Base-by-base conservation (phyloP, 2,888 invertebrate species). In the Papilio demoleus region DNA sequence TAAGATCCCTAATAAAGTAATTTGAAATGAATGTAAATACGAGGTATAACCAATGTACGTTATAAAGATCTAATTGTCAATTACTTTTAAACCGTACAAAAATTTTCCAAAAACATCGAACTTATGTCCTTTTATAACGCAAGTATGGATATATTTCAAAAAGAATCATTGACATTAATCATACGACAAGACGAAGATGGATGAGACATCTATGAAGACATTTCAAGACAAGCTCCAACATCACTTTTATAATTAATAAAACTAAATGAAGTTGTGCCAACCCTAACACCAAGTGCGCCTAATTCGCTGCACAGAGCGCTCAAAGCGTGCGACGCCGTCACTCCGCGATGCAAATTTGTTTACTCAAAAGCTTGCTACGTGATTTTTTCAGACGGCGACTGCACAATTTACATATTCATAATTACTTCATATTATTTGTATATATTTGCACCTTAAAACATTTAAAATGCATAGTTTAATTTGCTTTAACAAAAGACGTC, bases 331-430 rank as follows among this genome's bases (percentile, higher is more conserved):
- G 47, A 58, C 69, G 64, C 40, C 67, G 69, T 68, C 68, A 67
- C 65, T 42, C 31, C 61, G 40, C 66, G 58, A 40, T 67, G 62
- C 67, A 67, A 67, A 62, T 62, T 61, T 67, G 67, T 67, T 67
- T 56, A 61, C 62, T 67, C 17, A 34, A 67, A 67, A 40, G 61
- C 61, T 62, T 34, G 36, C 62, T 34, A 60, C 53, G 62, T 62
- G 62, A 62, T 40, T 62, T 67, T 67, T 67, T 67, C 56, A 45
- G 42, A 53, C 62, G 45, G 34, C 42, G 34, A 62, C 61, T 53
- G 56, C 53, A 62, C 67, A 67, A 62, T 67, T 61, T 67, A 40
- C 40, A 62, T 67, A 67, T 67, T 67, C 60, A 67, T 67, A 67
- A 67, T 67, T 67, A 36, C 47, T 19, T 19, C 60, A 67, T 67